Evolutionary conservation across 2,797 vertebrate genomes (phyloP).

Genomic region (Poecilia gillii): DNA sequence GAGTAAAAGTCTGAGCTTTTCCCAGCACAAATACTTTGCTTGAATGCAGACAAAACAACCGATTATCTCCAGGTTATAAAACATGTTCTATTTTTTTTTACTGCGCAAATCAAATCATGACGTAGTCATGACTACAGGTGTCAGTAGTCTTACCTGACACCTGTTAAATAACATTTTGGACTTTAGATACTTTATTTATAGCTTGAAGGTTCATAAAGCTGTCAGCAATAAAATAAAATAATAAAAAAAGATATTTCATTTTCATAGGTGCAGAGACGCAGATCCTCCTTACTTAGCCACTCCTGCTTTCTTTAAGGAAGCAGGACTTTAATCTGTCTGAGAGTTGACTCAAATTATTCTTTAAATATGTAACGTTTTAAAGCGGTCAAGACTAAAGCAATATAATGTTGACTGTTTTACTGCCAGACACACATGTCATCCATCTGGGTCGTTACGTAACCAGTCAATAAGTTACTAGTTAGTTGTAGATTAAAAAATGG

Average conservation of each 20-base stretch:
- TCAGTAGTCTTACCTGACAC: neutral
- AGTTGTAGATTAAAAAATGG: neutral
- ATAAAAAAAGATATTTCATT: neutral
- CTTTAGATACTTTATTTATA: neutral
- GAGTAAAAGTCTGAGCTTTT: neutral
- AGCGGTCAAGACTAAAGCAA: neutral
- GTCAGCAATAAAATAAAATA: neutral
- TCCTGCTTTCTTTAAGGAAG: neutral
- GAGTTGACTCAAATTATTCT: neutral
- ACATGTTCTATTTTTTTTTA: slow-evolving; percentile 4
- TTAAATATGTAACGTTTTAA: neutral
- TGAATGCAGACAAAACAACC: neutral
- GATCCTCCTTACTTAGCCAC: neutral
- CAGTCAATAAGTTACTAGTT: neutral
- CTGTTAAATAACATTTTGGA: slow-evolving; percentile 8
- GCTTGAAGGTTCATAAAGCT: neutral
- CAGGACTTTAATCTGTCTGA: neutral
- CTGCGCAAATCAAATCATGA: neutral
- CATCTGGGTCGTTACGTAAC: neutral
- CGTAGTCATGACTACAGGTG: neutral
- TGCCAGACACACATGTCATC: neutral
- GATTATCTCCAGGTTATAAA: neutral
- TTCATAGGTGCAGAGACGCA: neutral
- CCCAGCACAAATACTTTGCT: neutral
- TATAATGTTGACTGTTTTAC: neutral